Evolutionary conservation across 2,113 vertebrate genomes (phyloP).

Genomic region (Zapus hudsonius): DNA sequence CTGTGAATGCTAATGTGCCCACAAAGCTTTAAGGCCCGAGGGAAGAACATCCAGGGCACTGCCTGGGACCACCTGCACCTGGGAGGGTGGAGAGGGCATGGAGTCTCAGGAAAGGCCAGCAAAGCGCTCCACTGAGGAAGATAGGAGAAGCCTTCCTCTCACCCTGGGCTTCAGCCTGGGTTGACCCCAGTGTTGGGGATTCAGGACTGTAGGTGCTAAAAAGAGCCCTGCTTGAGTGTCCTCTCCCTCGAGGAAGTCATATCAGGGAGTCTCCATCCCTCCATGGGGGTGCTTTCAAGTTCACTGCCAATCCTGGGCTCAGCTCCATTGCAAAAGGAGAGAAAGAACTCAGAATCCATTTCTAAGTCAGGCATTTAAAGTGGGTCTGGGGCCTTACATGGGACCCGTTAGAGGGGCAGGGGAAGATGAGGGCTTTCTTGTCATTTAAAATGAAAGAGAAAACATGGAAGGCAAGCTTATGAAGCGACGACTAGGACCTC

Average conservation of each 20-base stretch:
- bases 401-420: background rate
- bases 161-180: background rate
- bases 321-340: background rate
- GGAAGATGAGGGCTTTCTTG: accelerated
- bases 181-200: background rate
- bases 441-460: background rate
- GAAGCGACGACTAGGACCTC: accelerated
- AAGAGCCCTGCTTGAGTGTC: accelerated
- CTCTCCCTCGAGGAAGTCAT: background rate
- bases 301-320: accelerated
- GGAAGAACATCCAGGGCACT: no score
- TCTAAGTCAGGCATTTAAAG: conserved; percentile 3
- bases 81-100: background rate
- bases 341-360: conserved; percentile 57
- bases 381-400: no score
- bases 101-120: background rate
- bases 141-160: background rate
- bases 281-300: background rate
- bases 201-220: background rate
- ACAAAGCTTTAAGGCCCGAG: background rate
- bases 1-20: background rate
- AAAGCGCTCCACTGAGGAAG: accelerated
- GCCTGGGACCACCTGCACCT: background rate
- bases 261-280: accelerated
- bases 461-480: accelerated